Evolutionary conservation across 2,113 vertebrate species (phyloP), one percentile per base, ranked within the genome.

Genomic region (Ictidomys tridecemlineatus): DNA sequence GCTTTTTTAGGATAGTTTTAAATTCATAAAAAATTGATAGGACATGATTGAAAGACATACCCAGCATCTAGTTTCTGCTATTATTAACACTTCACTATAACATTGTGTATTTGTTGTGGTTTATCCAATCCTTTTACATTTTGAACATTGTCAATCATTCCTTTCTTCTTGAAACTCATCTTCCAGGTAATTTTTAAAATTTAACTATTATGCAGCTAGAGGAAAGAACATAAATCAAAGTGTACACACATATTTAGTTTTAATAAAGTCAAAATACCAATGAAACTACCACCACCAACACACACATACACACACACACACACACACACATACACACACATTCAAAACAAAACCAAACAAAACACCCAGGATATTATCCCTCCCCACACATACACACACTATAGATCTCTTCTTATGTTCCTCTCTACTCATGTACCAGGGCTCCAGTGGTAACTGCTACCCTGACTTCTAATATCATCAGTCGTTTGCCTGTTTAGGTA

Each of bases 101-200:
- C 32, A 58, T 51, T n/a, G 56, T 24, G 30, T n/a, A 77, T 24
- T 37, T 48, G 26, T 24, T 9, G 10, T 63, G 61, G 78, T 92
- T 70, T 51, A 89, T 65, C 74, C 37, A 88, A n/a, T 70, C 10
- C 4, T 48, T 96, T 78, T 85, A 79, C 65, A 88, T 76, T 93
- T 56, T 91, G 77, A 45, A 80, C 48, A 61, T n/a, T 82, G 53
- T 45, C 83, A 94, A 76, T 94, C 79, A 91, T 5, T 58, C 17
- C 18, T 6, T 86, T 86, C 69, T 67, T 88, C 88, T 42, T 30
- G 69, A 91, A 87, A 91, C 3, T 86, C 9, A n/a, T 86, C 34
- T 84, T 86, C 65, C 39, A 95, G 82, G 48, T 56, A 77, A 78
- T 24, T 32, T 63, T 85, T 91, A 51, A 80, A 80, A 78, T 80